A percentile compares a stretch with the other conserved stretches of the same genome.
phyloP scores from a whole-genome alignment of 30 jellyfish, hydroid and myxozoan genomes.

The Euphysa ruthae region DNA sequence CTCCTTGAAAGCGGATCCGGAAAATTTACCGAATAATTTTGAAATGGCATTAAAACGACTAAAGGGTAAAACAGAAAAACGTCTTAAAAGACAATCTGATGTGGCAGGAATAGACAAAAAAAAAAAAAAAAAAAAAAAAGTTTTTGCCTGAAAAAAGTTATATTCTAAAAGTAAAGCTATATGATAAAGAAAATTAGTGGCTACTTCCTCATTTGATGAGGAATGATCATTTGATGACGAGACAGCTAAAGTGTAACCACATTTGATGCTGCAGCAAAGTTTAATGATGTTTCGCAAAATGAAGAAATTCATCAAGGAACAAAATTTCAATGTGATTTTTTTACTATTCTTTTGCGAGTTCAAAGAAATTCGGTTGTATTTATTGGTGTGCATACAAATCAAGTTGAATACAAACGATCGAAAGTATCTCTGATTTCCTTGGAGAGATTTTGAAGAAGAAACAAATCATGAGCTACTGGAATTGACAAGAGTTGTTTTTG shows the following conservation, averaged over 20 bases:
- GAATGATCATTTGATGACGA: not conserved
- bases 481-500: not conserved
- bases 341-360: not conserved
- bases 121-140: too few relatives aligned
- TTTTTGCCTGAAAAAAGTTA: not conserved
- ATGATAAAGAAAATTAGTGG: not conserved
- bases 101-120: too few relatives aligned
- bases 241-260: not conserved
- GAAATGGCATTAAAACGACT: too few relatives aligned
- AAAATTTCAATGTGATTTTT: not conserved
- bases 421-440: not conserved
- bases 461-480: not conserved
- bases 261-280: too few relatives aligned
- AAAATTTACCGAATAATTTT: not conserved
- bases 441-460: not conserved
- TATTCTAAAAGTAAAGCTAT: not conserved
- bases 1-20: not conserved
- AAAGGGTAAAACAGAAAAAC: not conserved
- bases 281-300: not conserved
- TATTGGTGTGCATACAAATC: not conserved
- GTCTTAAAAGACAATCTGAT: too few relatives aligned
- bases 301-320: not conserved
- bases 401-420: not conserved
- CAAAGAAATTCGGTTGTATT: not conserved
- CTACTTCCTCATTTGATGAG: not conserved